Evolutionary conservation across 2,797 vertebrate genomes (phyloP).

Genomic region (Potorous gilbertii): DNA sequence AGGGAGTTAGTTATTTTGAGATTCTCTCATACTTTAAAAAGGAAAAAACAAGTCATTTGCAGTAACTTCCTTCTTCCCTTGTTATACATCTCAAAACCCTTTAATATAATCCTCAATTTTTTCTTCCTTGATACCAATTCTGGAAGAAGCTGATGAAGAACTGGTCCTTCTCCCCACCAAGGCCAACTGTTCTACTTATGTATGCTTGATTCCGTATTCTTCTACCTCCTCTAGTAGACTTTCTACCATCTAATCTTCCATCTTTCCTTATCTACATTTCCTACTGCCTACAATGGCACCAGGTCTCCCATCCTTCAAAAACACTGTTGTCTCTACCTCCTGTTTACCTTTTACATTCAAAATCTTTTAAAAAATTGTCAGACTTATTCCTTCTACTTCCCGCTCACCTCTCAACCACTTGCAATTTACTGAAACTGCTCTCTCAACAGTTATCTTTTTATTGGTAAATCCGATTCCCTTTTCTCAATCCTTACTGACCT

Average conservation of each 20-base stretch:
- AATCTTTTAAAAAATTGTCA: not conserved
- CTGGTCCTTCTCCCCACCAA: not conserved
- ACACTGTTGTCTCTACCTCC: not conserved
- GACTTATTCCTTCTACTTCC: not conserved
- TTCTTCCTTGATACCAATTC: not conserved
- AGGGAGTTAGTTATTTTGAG: not conserved
- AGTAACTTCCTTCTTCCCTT: not conserved
- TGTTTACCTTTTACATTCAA: not conserved
- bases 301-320: not conserved
- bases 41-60: not conserved
- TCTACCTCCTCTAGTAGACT: not conserved
- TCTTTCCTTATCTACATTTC: not conserved
- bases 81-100: not conserved
- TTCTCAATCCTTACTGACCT: not conserved
- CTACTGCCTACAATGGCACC: not conserved
- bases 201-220: not conserved
- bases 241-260: not conserved
- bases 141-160: not conserved
- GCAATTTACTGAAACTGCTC: not conserved
- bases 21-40: not conserved
- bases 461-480: not conserved
- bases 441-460: not conserved
- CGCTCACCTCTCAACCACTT: not conserved
- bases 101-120: not conserved
- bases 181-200: not conserved